These are phyloP conservation scores for Poecilobothrus nobilitatus DNA, from an alignment of 2,888 invertebrate species.

Conservation along the genomic window DNA sequence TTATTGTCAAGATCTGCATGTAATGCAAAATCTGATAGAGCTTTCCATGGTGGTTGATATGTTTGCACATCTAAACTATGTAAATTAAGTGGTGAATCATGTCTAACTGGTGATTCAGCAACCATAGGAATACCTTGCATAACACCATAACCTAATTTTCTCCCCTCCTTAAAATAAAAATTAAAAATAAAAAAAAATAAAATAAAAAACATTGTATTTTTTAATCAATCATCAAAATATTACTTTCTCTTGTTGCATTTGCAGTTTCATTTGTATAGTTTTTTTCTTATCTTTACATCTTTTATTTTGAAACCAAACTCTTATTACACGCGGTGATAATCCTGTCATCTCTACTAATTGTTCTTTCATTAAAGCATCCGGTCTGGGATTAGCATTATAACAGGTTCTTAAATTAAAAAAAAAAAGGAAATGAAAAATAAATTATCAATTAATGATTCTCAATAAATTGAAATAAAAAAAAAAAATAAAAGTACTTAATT, in stretches of 20 bases:
- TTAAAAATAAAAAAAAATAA: conserved; percentile 35
- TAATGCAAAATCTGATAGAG: conserved; percentile 88
- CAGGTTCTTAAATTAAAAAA: conserved; percentile 58
- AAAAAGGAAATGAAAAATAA: too few species aligned
- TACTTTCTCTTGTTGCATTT: conserved; percentile 97
- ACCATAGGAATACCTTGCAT: conserved; percentile 98
- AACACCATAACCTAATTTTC: conserved; percentile 85
- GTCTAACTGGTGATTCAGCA: conserved; percentile 86
- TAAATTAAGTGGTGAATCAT: conserved; percentile 78
- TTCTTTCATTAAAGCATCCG: conserved; percentile 98
- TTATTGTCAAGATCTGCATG: conserved; percentile 79
- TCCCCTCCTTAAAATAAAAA: conserved; percentile 82
- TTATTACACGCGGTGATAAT: conserved; percentile 91
- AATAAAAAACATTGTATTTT: too few species aligned
- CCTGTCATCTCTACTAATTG: conserved; percentile 99
- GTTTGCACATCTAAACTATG: conserved; percentile 80
- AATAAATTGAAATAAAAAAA: neutral
- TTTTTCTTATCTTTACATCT: conserved; percentile 97
- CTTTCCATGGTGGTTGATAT: conserved; percentile 97
- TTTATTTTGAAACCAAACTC: conserved; percentile 99
- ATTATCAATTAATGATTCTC: neutral
- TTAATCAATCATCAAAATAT: conserved; percentile 26
- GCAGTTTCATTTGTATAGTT: conserved; percentile 92
- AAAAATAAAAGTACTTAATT: neutral
- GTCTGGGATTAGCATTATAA: conserved; percentile 95